Base-by-base conservation (phyloP, 2,888 invertebrate species). In the Leptothorax acervorum region DNA sequence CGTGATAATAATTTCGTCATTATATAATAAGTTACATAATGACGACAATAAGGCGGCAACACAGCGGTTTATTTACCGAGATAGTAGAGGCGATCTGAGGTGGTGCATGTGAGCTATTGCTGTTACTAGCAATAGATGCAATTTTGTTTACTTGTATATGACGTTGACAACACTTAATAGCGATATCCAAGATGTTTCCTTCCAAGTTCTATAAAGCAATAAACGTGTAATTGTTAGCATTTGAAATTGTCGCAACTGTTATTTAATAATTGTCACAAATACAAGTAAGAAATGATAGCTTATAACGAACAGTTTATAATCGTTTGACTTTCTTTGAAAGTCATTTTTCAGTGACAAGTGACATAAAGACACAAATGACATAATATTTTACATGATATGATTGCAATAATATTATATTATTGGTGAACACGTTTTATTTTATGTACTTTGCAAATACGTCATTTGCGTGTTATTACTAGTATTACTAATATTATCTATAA, bases 101-200 rank as follows among this genome's bases (percentile, higher is more conserved):
- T 63, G 86, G 89, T 2, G 75, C n/a, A 53, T 78, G 88, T 57
- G 75, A 73, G 4, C 51, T 88, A 39, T 42, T 86, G 4, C 86
- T 74, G 23, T 85, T 85, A 85, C 89, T 91, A 35, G 35, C 6
- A 89, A 95, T 95, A 5, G 96, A 95, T 85, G 96, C 95, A 79
- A 96, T 95, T 93, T 96, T 97, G 85, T 96, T 95, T 0, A 95
- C 95, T 35, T 96, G 95, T 82, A 96, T 96, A 87, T 96, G 95
- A 90, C 96, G 96, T 87, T 97, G 96, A 91, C 97, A 97, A 91
- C 97, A 97, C 93, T 97, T 97, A 88, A 97, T 95, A 70, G 97
- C 97, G 55, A 96, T 94, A 90, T 97, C 97, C 6, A 97, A 95
- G 12, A 96, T 94, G 92, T 97, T 97, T 83, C 96, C 96, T 89